A percentile compares a stretch with the other conserved stretches of the same genome.
phyloP scores from a whole-genome alignment of 2,888 invertebrate genomes.

The Drosophila paranaensis region DNA sequence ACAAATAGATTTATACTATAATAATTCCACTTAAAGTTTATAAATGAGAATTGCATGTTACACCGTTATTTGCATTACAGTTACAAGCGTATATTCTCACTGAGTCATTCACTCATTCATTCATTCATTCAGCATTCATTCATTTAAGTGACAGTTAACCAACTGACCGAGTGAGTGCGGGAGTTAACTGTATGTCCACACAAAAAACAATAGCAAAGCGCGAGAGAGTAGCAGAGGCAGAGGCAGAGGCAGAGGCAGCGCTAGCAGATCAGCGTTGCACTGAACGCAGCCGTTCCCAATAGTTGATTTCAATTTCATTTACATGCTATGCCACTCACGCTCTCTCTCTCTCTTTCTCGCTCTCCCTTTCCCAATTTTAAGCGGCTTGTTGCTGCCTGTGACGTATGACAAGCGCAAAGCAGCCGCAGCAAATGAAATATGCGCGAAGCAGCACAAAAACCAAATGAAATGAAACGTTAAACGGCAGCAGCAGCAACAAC shows the following conservation, averaged over 20 bases:
- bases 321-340: neutral
- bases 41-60: conserved; percentile 29
- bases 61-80: conserved; percentile 4
- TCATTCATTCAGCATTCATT: neutral
- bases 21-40: conserved; percentile 1
- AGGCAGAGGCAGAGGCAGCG: neutral
- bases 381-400: conserved; percentile 40
- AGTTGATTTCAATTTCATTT: conserved; percentile 49
- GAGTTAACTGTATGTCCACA: conserved; percentile 29
- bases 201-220: conserved; percentile 16
- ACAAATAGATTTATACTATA: conserved; percentile 4
- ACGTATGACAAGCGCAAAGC: conserved; percentile 51
- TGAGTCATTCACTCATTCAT: conserved; percentile 40
- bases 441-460: conserved; percentile 46
- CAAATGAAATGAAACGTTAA: conserved; percentile 54
- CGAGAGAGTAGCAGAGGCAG: neutral
- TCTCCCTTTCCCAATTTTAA: conserved; percentile 18
- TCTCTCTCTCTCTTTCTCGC: neutral
- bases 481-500: conserved; percentile 35
- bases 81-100: conserved; percentile 7
- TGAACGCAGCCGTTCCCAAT: conserved; percentile 26
- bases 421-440: conserved; percentile 45
- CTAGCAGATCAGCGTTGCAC: conserved; percentile 4
- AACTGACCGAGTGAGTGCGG: conserved; percentile 60
- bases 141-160: conserved; percentile 52